Percentiles rank a stretch among this genome's conserved stretches.
These are phyloP conservation scores for Drosophila equinoxialis DNA, from an alignment of 1,140 invertebrate genomes.

Conservation along the genomic window DNA sequence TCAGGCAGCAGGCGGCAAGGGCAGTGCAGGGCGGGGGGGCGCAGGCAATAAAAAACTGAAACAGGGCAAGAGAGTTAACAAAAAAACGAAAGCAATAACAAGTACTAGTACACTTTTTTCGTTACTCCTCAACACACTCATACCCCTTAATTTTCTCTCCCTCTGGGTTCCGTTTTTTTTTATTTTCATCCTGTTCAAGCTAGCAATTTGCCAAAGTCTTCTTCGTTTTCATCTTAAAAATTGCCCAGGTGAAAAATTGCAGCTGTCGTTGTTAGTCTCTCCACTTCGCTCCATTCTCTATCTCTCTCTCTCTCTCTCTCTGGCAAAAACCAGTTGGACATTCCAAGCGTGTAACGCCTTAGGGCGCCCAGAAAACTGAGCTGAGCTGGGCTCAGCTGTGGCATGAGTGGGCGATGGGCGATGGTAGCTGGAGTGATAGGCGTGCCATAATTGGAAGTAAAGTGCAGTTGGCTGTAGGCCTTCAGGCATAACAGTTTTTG, in stretches of 20 bases:
- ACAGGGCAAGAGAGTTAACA: conserved; percentile 6
- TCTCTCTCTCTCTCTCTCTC: not conserved
- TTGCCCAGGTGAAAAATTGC: conserved; percentile 82
- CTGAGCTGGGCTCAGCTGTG: not conserved
- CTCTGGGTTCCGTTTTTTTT: conserved; percentile 1
- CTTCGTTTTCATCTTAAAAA: conserved; percentile 76
- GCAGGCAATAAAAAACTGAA: conserved; percentile 50
- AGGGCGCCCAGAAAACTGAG: not conserved
- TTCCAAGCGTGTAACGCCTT: conserved; percentile 39
- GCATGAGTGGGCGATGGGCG: conserved; percentile 3
- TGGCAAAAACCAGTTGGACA: conserved; percentile 38
- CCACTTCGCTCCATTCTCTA: not conserved
- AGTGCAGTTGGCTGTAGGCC: conserved; percentile 68
- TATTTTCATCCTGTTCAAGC: conserved; percentile 24
- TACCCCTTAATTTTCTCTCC: conserved; percentile 16
- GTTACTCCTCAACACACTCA: not conserved
- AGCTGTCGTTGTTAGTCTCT: conserved; percentile 72
- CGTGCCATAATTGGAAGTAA: conserved; percentile 43
- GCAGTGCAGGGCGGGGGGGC: not conserved
- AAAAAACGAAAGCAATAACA: conserved; percentile 34
- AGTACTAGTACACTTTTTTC: not conserved
- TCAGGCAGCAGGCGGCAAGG: conserved; percentile 43
- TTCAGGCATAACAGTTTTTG: conserved; percentile 18
- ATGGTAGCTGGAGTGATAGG: not conserved
- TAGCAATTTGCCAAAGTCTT: conserved; percentile 50